phyloP scores from a whole-genome alignment of 2,888 invertebrate species.

The Megamerina dolium region DNA sequence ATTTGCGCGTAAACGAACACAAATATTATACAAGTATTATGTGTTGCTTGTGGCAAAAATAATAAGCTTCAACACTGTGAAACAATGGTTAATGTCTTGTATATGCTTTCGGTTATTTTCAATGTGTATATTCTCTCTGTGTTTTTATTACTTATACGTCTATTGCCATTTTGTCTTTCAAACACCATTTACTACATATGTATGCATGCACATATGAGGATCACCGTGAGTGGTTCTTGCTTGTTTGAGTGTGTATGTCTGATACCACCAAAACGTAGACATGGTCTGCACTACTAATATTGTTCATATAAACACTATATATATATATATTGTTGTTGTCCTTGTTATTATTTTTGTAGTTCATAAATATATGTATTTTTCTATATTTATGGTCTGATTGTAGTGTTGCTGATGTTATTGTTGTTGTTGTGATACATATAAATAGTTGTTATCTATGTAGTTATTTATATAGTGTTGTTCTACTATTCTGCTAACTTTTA shows the following conservation, averaged over 20 bases:
- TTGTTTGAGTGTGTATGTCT: background rate
- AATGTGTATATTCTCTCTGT: too few species aligned
- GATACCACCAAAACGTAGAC: too few species aligned
- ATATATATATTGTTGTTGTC: background rate
- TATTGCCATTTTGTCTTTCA: background rate
- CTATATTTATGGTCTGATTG: background rate
- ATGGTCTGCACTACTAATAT: too few species aligned
- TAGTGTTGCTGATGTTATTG: slow-evolving; percentile 1
- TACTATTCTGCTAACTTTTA: too few species aligned
- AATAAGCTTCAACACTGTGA: slow-evolving; percentile 10
- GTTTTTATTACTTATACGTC: too few species aligned
- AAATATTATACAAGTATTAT: slow-evolving; percentile 7
- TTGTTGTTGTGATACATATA: too few species aligned
- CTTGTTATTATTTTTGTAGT: slow-evolving; percentile 14
- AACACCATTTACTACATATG: background rate
- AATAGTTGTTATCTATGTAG: too few species aligned
- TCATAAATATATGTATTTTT: slow-evolving; percentile 13
- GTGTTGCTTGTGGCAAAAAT: slow-evolving; percentile 14
- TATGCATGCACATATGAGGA: background rate
- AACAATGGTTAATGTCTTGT: too few species aligned
- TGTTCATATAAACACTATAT: too few species aligned
- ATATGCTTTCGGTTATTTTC: too few species aligned
- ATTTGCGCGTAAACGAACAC: slow-evolving; percentile 1
- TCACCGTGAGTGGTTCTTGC: background rate
- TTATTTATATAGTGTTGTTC: too few species aligned